Conservation (phyloP, 2,888 invertebrate species). For the Syrphus vitripennis region DNA sequence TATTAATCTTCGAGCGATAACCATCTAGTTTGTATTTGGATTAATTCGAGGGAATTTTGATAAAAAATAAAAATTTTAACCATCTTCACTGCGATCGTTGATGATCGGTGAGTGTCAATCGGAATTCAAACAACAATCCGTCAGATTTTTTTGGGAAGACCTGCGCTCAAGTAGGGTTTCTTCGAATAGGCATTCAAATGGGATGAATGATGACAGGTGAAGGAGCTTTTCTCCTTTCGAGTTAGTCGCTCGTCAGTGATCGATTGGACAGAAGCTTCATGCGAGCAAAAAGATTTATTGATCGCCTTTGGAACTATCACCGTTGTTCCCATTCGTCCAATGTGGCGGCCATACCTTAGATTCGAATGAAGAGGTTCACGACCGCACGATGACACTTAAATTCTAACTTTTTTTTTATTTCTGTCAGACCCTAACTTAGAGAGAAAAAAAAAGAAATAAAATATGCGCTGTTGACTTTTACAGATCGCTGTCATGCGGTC, state of each 20-base stretch:
- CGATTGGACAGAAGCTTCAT: constrained; percentile 62
- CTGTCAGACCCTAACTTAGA: not conserved
- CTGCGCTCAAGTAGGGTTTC: constrained; percentile 36
- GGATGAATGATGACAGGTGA: constrained; percentile 65
- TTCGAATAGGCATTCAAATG: constrained; percentile 9
- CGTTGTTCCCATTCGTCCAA: not conserved
- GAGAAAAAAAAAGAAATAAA: constrained; percentile 12
- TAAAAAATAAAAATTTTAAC: not conserved
- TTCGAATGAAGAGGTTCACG: constrained; percentile 5
- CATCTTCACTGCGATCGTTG: constrained; percentile 35
- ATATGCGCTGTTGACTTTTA: constrained; percentile 51
- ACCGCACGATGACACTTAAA: constrained; percentile 13
- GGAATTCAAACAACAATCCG: constrained; percentile 62
- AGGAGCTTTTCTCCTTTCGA: constrained; percentile 49
- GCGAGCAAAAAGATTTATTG: constrained; percentile 48
- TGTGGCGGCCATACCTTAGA: not conserved
- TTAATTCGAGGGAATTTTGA: constrained; percentile 42
- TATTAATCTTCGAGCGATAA: constrained; percentile 58
- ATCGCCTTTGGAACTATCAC: constrained; percentile 62
- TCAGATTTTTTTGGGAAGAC: constrained; percentile 44
- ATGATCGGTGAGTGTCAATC: constrained; percentile 59
- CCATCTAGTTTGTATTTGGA: constrained; percentile 53
- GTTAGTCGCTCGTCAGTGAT: constrained; percentile 36
- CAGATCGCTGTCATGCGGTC: constrained; percentile 64
- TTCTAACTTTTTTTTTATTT: constrained; percentile 29